These are phyloP conservation scores for Dendropsophus ebraccatus DNA, from an alignment of 2,113 vertebrate genomes.

Conservation along the genomic window DNA sequence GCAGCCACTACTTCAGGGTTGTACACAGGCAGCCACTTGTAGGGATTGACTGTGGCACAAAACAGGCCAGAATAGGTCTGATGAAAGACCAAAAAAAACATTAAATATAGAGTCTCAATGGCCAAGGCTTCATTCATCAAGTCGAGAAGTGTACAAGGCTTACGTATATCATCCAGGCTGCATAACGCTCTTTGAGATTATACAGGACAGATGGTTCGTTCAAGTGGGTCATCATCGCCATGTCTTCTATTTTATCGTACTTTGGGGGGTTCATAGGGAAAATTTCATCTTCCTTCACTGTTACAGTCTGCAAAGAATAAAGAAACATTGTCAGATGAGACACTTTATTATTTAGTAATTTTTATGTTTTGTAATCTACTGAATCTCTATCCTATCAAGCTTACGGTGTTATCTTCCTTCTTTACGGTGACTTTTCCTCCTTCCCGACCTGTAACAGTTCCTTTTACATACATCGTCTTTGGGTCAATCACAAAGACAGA, in stretches of 20 bases:
- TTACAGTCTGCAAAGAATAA: constrained; percentile 69
- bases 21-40: constrained; percentile 65
- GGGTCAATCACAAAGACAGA: constrained; percentile 73
- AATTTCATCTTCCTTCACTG: constrained; percentile 80
- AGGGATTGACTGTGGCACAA: constrained; percentile 67
- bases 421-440: constrained; percentile 73
- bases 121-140: neutral
- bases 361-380: neutral
- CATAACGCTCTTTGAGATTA: constrained; percentile 71
- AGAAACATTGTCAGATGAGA: neutral
- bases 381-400: neutral
- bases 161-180: constrained; percentile 75
- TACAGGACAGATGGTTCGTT: constrained; percentile 78
- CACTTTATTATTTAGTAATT: neutral
- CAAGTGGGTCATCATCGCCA: constrained; percentile 91
- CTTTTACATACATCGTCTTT: constrained; percentile 77
- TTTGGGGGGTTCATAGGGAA: constrained; percentile 84
- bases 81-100: neutral
- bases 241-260: constrained; percentile 88
- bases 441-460: constrained; percentile 69
- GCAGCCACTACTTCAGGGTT: neutral
- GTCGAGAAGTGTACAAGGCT: constrained; percentile 52
- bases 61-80: constrained; percentile 68
- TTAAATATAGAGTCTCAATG: neutral
- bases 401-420: constrained; percentile 72